phyloP scores from a whole-genome alignment of 2,888 invertebrate species.

The Seladonia tumulorum region DNA sequence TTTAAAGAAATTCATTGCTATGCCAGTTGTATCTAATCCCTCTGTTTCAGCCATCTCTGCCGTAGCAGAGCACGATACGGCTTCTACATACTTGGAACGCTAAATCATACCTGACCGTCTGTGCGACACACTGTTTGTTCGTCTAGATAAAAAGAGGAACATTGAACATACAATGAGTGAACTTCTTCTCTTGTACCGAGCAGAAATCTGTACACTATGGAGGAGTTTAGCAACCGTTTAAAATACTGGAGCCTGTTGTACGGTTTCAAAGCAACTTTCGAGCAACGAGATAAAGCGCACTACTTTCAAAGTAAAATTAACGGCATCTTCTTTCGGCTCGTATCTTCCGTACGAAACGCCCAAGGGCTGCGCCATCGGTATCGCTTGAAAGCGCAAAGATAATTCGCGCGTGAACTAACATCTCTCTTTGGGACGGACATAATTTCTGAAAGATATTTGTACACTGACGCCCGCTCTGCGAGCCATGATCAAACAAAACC shows the following conservation, averaged over 20 bases:
- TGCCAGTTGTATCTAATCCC: conserved; percentile 5
- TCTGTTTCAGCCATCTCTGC: neutral
- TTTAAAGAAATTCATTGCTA: conserved; percentile 10
- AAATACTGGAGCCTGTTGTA: neutral
- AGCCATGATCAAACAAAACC: conserved; percentile 10
- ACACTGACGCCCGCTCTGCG: neutral
- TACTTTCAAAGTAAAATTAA: conserved; percentile 24
- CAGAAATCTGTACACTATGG: neutral
- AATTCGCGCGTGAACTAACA: neutral
- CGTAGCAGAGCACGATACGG: neutral
- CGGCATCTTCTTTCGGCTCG: conserved; percentile 20
- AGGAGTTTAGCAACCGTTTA: neutral
- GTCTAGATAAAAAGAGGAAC: neutral
- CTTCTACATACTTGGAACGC: conserved; percentile 1
- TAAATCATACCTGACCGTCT: neutral
- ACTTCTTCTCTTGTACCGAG: neutral
- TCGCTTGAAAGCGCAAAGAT: conserved; percentile 31
- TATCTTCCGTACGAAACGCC: conserved; percentile 35
- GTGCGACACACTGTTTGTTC: neutral
- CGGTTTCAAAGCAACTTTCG: neutral
- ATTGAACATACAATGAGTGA: neutral
- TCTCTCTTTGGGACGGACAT: neutral
- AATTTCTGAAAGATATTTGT: conserved; percentile 13
- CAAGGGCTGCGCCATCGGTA: conserved; percentile 38
- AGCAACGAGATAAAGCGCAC: conserved; percentile 7